Percentiles rank a stretch among this genome's conserved stretches.
Evolutionary conservation across 2,797 vertebrate genomes (phyloP).

Genomic region (Euthynnus affinis): DNA sequence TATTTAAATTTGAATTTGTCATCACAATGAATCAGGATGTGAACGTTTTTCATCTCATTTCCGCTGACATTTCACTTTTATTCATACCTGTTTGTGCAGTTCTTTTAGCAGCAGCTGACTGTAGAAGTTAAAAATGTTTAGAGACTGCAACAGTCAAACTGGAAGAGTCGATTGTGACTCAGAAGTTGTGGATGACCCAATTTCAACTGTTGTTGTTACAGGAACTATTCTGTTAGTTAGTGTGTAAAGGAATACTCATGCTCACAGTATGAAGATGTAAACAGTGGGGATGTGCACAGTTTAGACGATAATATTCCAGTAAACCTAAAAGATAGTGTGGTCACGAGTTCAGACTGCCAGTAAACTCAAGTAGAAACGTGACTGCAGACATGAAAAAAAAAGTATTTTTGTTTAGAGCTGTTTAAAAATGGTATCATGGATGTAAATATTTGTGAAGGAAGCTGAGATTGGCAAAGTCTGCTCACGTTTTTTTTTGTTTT

Average conservation of each 20-base stretch:
- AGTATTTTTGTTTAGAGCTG: constrained; percentile 37
- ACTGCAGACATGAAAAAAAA: constrained; percentile 21
- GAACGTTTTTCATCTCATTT: background rate
- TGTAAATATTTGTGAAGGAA: constrained; percentile 40
- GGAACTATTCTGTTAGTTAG: background rate
- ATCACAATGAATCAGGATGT: too few relatives aligned
- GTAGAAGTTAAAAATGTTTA: too few relatives aligned
- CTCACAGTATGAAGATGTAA: constrained; percentile 15
- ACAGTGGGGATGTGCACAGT: background rate
- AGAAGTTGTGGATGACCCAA: too few relatives aligned
- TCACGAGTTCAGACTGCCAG: constrained; percentile 31
- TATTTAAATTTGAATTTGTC: too few relatives aligned
- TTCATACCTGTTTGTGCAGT: too few relatives aligned
- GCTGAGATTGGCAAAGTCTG: background rate
- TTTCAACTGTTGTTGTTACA: background rate
- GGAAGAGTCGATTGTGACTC: too few relatives aligned
- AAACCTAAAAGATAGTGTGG: constrained; percentile 12
- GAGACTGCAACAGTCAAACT: too few relatives aligned
- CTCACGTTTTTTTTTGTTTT: background rate
- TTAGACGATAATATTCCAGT: background rate
- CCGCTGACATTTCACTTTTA: background rate
- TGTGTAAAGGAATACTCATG: background rate
- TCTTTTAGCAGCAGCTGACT: too few relatives aligned
- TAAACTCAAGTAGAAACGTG: constrained; percentile 18
- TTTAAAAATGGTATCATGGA: constrained; percentile 20